Evolutionary conservation across 2,888 invertebrate species (phyloP).

Genomic region (Heliconius ismenius): DNA sequence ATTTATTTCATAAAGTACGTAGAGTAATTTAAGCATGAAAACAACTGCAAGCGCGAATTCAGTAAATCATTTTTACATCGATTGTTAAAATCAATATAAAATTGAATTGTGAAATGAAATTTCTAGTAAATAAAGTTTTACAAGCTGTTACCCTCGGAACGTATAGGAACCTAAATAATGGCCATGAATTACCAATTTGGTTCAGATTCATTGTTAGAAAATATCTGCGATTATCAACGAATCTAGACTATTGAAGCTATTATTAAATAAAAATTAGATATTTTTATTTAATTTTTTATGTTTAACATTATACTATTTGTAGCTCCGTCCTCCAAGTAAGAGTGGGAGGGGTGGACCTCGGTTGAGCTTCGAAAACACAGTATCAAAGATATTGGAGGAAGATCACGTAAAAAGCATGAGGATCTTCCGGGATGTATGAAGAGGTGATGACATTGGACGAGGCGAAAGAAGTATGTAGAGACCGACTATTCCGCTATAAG

Average conservation of each 20-base stretch:
- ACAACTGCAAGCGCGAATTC: background rate
- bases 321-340: too few relatives aligned
- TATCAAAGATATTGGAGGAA: too few relatives aligned
- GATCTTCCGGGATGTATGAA: too few relatives aligned
- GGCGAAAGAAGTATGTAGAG: too few relatives aligned
- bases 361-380: too few relatives aligned
- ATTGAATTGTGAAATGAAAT: constrained; percentile 2
- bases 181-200: constrained; percentile 53
- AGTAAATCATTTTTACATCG: constrained; percentile 9
- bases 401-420: too few relatives aligned
- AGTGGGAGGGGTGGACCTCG: too few relatives aligned
- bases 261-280: background rate
- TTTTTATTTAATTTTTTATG: background rate
- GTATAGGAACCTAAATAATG: constrained; percentile 48
- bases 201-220: constrained; percentile 57
- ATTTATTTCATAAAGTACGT: background rate
- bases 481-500: too few relatives aligned
- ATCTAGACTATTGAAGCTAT: background rate
- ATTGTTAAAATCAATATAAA: constrained; percentile 7
- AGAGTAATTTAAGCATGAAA: background rate
- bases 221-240: constrained; percentile 52
- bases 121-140: constrained; percentile 27
- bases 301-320: background rate
- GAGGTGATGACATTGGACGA: too few relatives aligned
- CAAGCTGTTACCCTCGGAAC: constrained; percentile 22